Percentiles rank a stretch among this genome's conserved stretches.
These are phyloP conservation scores for Lepisosteus osseus DNA, from an alignment of 2,113 vertebrate species.

Conservation along the genomic window DNA sequence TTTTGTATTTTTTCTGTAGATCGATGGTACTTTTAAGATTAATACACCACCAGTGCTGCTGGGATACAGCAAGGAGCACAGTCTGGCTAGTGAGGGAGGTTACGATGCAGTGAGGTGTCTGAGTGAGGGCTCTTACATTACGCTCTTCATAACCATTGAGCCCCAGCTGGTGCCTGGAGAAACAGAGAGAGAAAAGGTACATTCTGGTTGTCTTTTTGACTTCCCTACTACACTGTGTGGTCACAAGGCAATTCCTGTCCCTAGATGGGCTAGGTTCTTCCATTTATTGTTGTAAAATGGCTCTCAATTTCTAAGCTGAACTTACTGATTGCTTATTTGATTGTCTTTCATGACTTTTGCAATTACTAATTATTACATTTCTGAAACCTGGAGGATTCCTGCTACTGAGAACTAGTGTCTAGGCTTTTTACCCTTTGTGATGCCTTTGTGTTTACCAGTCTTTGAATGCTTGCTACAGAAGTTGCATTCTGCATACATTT, in stretches of 20 bases:
- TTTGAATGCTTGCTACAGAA: no score
- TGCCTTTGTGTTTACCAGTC: no score
- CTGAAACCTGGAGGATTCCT: no score
- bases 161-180: constrained; percentile 91
- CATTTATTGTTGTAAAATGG: no score
- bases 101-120: constrained; percentile 68
- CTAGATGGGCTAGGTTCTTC: no score
- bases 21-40: constrained; percentile 92
- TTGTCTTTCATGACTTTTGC: background rate
- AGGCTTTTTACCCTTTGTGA: no score
- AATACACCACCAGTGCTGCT: constrained; percentile 85
- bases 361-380: no score
- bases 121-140: constrained; percentile 85
- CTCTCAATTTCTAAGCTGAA: background rate
- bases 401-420: no score
- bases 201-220: background rate
- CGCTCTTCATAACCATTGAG: constrained; percentile 89
- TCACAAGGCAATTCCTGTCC: no score
- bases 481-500: no score
- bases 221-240: background rate
- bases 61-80: constrained; percentile 87
- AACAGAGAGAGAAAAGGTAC: constrained; percentile 84
- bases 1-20: constrained; percentile 51
- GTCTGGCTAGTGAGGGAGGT: constrained; percentile 56
- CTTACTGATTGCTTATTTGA: background rate